These are phyloP conservation scores for Volucella bombylans DNA, from an alignment of 2,888 invertebrate genomes.

Conservation along the genomic window DNA sequence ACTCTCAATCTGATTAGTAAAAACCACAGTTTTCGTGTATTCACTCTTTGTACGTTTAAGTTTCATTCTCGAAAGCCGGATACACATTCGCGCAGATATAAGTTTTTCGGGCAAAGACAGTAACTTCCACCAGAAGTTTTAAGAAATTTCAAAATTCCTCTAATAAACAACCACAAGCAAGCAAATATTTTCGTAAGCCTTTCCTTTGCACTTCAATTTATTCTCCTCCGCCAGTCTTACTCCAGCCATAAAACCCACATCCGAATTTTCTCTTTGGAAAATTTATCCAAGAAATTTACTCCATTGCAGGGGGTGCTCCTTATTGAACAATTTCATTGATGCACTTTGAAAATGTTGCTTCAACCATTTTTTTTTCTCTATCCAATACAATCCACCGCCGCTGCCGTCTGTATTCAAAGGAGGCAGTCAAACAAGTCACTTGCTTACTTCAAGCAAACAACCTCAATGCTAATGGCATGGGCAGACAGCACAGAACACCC, in stretches of 20 bases:
- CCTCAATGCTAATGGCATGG: constrained; percentile 10
- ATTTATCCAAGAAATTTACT: background rate
- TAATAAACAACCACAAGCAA: constrained; percentile 21
- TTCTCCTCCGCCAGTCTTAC: background rate
- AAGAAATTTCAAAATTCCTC: constrained; percentile 1
- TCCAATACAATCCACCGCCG: constrained; percentile 1
- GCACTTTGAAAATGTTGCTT: constrained; percentile 44
- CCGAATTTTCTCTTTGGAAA: background rate
- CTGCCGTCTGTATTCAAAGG: background rate
- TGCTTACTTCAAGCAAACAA: constrained; percentile 47
- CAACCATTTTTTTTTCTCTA: background rate
- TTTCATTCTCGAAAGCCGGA: no score
- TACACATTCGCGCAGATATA: no score
- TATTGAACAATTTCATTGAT: constrained; percentile 46
- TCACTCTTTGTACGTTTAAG: no score
- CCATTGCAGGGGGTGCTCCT: background rate
- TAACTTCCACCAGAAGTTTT: background rate
- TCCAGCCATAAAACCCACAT: no score
- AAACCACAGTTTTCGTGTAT: no score
- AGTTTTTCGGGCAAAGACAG: no score
- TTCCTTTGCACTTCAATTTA: background rate
- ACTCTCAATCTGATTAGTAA: no score
- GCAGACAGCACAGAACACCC: no score
- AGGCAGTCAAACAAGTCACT: constrained; percentile 32
- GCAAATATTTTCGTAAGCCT: constrained; percentile 40